Evolutionary conservation across 2,797 vertebrate species (phyloP).

Genomic region (Muscicapa striata): DNA sequence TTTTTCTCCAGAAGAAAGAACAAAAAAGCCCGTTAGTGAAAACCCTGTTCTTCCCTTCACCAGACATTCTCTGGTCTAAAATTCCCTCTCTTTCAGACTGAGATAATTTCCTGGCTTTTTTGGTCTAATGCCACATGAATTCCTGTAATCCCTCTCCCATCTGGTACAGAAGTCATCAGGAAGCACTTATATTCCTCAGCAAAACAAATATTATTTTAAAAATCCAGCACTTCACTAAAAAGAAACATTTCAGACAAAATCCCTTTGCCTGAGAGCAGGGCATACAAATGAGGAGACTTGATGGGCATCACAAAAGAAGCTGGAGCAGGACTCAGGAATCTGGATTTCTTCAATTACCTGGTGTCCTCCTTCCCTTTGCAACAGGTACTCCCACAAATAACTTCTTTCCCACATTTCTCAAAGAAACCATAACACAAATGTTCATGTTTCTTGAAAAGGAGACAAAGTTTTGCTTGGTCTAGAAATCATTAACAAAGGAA

Average conservation of each 20-base stretch:
- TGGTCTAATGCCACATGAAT: neutral
- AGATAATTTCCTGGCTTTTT: neutral
- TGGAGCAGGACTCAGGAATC: neutral
- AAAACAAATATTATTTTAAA: neutral
- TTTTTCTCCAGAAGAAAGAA: neutral
- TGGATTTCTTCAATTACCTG: neutral
- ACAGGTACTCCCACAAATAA: neutral
- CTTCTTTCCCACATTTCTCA: neutral
- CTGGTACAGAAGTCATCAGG: neutral
- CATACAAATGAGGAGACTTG: neutral
- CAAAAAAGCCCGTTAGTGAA: neutral
- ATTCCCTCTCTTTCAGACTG: neutral
- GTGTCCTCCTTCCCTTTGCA: constrained; percentile 26
- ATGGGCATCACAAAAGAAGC: fast-evolving
- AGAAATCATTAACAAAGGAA: neutral
- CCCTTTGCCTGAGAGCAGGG: neutral
- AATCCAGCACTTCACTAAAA: neutral
- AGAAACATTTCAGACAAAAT: neutral
- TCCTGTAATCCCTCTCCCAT: constrained; percentile 19
- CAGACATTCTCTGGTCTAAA: neutral
- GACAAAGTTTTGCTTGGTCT: neutral
- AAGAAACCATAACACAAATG: neutral
- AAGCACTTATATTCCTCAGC: neutral
- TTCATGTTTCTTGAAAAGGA: fast-evolving
- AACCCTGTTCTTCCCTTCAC: neutral